phyloP scores from a whole-genome alignment of 2,797 vertebrate genomes.

The Carcharodon carcharias region DNA sequence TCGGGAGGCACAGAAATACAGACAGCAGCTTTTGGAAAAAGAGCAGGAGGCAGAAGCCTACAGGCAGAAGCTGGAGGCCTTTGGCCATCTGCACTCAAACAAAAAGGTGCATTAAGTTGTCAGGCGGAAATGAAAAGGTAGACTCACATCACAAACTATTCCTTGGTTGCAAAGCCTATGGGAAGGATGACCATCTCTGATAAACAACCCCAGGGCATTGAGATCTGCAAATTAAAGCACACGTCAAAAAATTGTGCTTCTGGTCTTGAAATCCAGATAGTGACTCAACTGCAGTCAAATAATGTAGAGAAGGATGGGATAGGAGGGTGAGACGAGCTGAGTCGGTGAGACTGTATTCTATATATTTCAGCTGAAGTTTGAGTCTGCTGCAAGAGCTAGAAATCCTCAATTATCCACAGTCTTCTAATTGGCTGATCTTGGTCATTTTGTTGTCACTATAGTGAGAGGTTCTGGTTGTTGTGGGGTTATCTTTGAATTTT shows the following conservation, averaged over 20 bases:
- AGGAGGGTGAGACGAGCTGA: neutral
- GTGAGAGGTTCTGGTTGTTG: neutral
- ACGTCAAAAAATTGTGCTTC: neutral
- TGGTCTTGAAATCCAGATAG: slow-evolving; percentile 1
- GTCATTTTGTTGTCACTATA: neutral
- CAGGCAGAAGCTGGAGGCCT: slow-evolving; percentile 77
- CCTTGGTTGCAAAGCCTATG: slow-evolving; percentile 49
- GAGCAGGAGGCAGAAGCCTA: slow-evolving; percentile 78
- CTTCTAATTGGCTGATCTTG: too few species aligned
- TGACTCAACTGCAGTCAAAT: too few species aligned
- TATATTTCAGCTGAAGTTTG: neutral
- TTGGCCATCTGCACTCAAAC: slow-evolving; percentile 69
- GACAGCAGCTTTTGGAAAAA: slow-evolving; percentile 77
- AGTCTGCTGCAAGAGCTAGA: neutral
- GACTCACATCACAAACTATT: slow-evolving; percentile 52
- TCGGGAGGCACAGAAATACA: slow-evolving; percentile 75
- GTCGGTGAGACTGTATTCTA: neutral
- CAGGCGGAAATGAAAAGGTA: slow-evolving; percentile 48
- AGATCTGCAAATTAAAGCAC: neutral
- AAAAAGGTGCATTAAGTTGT: slow-evolving; percentile 67
- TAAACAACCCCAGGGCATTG: neutral
- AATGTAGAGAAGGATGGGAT: neutral
- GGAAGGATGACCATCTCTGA: neutral
- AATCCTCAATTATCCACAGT: neutral
- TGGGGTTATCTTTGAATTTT: neutral